phyloP scores from a whole-genome alignment of 2,888 invertebrate species.

The Nomada ruficornis region DNA sequence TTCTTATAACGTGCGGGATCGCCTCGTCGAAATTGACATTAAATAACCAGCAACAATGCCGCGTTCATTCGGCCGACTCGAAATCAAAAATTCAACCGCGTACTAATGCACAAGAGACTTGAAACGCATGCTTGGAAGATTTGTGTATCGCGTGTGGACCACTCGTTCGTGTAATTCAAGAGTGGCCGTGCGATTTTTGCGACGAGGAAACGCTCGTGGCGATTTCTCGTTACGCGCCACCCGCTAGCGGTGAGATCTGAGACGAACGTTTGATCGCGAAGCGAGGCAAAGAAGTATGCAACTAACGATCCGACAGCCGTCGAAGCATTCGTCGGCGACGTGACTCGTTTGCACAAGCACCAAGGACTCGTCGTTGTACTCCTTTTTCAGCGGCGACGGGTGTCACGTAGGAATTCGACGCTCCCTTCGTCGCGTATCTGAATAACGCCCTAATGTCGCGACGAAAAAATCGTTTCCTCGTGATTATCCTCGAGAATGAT shows the following conservation, averaged over 20 bases:
- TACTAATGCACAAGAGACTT: no score
- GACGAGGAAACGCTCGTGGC: constrained; percentile 54
- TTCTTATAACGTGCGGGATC: background rate
- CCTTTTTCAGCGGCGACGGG: constrained; percentile 4
- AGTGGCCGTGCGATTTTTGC: constrained; percentile 55
- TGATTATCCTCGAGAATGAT: constrained; percentile 27
- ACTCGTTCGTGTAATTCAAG: constrained; percentile 51
- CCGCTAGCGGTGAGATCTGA: constrained; percentile 61
- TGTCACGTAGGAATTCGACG: constrained; percentile 37
- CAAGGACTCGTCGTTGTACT: constrained; percentile 1
- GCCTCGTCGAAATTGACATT: constrained; percentile 7
- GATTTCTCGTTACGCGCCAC: constrained; percentile 63
- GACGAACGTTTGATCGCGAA: constrained; percentile 52
- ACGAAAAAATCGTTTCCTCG: constrained; percentile 39
- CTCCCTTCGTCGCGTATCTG: constrained; percentile 39
- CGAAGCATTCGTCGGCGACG: constrained; percentile 46
- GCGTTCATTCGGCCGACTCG: no score
- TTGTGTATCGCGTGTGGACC: constrained; percentile 55
- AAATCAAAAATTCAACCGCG: no score
- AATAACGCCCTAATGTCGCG: constrained; percentile 53
- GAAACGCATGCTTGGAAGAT: constrained; percentile 25
- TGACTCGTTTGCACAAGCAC: constrained; percentile 56
- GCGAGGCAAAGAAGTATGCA: constrained; percentile 44
- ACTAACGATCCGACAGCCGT: constrained; percentile 59
- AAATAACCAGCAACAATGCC: background rate